Evolutionary conservation across 1,140 invertebrate genomes (phyloP), one percentile per base, ranked within the genome.

Genomic region (Drosophila bipectinata): DNA sequence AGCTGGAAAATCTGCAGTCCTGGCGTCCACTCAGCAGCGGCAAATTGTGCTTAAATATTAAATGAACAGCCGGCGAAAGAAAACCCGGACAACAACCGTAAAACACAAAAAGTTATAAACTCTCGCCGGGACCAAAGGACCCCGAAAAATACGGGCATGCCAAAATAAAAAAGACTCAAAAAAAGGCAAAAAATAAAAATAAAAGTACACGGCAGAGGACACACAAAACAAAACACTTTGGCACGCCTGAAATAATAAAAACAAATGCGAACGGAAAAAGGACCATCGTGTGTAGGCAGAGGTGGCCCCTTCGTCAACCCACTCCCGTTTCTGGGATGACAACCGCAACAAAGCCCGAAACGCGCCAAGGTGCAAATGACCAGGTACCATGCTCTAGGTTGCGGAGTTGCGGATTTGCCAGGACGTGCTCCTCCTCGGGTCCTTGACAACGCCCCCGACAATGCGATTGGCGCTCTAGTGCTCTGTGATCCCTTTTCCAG

Each of bases 21-120:
- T 47, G 28, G 47, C 63, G 81, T 67, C 41, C 41, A 7, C 55
- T 57, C 62, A 66, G 66, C 60, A 63, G 79, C 74, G 79, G 74
- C 87, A 83, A 90, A 90, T 87, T 90, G 87, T 78, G 87, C 87
- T 90, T 90, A 90, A 90, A 90, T 90, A 90, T 90, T 90, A 90
- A 90, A 90, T 90, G 87, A 90, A 83, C 75, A 90, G 62, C 79
- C 76, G 62, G 56, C 51, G 59, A 53, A 49, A 53, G 57, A 60
- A 47, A 58, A 58, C 61, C 54, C 62, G 80, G 80, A 80, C 81
- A 85, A 87, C 78, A 85, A 81, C 78, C 81, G 84, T 88, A 83
- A 88, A 88, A 88, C 83, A 88, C 76, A 72, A 88, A 88, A 89
- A 89, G 84, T 88, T 85, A 85, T 85, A 85, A 85, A 85, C 82